A percentile compares a stretch with the other conserved stretches of the same genome.
These are phyloP conservation scores for Esox masquinongy DNA, from an alignment of 2,797 vertebrate genomes.

Conservation along the genomic window DNA sequence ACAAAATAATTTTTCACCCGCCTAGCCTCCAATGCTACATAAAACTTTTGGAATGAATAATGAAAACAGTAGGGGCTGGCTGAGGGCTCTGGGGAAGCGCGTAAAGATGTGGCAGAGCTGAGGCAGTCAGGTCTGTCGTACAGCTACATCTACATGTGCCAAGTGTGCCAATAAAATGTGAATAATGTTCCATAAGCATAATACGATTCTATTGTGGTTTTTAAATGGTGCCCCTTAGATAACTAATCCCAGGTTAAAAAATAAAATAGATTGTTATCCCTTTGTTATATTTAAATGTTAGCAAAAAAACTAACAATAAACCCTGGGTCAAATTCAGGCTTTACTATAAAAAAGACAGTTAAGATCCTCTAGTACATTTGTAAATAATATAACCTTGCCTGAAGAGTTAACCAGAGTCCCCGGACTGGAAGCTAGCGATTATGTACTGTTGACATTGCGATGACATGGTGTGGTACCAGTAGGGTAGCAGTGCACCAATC, in stretches of 20 bases:
- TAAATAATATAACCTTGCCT: background rate
- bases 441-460: background rate
- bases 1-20: conserved; percentile 76
- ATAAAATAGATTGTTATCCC: conserved; percentile 31
- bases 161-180: conserved; percentile 52
- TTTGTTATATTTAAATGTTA: conserved; percentile 11
- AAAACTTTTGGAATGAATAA: conserved; percentile 80
- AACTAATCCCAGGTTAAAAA: conserved; percentile 18
- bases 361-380: background rate
- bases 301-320: background rate
- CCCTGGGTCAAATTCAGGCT: background rate
- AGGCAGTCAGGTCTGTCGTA: conserved; percentile 65
- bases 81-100: conserved; percentile 71
- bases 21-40: conserved; percentile 72
- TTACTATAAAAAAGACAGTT: background rate
- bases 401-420: background rate
- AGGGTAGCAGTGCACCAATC: too few species aligned
- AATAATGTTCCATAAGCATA: conserved; percentile 52
- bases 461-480: background rate
- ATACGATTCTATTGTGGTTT: conserved; percentile 14
- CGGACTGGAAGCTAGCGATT: background rate
- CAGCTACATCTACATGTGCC: conserved; percentile 53
- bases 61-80: conserved; percentile 76
- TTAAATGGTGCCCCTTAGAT: conserved; percentile 27
- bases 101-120: conserved; percentile 70